Conservation (phyloP, 35 echinoderm and acorn worm genomes). For the Amphiura filiformis region DNA sequence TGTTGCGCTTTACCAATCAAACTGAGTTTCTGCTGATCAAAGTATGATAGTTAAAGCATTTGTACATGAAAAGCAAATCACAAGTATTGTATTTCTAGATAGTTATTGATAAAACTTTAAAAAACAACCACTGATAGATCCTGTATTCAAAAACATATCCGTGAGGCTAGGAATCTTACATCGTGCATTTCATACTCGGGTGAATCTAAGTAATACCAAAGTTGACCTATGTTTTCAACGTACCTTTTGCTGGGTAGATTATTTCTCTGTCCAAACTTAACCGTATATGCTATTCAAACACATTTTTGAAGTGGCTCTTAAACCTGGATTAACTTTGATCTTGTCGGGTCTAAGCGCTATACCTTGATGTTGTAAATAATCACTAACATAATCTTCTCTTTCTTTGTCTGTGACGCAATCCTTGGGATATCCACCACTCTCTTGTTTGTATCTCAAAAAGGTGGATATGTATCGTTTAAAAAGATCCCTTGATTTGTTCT, state of each 20-base stretch:
- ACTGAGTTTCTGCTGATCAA: no score
- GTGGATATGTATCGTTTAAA: conserved; percentile 47
- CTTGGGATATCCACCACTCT: conserved; percentile 1
- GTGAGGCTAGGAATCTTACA: conserved; percentile 49
- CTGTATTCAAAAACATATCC: no score
- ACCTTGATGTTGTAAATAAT: conserved; percentile 27
- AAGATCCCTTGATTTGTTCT: conserved; percentile 5
- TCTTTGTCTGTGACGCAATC: conserved; percentile 16
- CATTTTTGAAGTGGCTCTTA: conserved; percentile 36
- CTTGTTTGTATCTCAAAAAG: conserved; percentile 43
- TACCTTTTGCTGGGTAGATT: no score
- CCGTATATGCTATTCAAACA: conserved; percentile 62
- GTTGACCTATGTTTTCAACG: background rate
- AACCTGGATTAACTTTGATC: conserved; percentile 16
- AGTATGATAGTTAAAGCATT: no score
- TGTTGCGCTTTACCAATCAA: no score
- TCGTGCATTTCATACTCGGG: conserved; percentile 16
- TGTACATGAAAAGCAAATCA: no score
- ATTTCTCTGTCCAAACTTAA: conserved; percentile 71
- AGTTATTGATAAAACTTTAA: no score
- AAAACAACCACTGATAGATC: no score
- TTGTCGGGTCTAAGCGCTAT: conserved; percentile 5
- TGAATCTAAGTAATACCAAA: conserved; percentile 18
- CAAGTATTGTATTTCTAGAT: no score
- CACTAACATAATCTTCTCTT: conserved; percentile 1